Base-by-base conservation (phyloP, 2,888 invertebrate species). In the Melanargia galathea region DNA sequence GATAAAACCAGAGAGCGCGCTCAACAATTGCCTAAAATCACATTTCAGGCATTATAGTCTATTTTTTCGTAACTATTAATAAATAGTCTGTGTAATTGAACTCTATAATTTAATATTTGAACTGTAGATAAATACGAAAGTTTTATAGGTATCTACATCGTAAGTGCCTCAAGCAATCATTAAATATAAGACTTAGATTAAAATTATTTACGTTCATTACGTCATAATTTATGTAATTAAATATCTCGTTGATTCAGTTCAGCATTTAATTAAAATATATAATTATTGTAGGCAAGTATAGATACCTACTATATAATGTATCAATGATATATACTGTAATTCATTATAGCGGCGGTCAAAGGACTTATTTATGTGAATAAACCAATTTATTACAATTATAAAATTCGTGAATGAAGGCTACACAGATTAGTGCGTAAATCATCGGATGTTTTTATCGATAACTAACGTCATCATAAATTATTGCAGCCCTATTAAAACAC, bases 401-500 rank as follows among this genome's bases (percentile, higher is more conserved):
- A 60, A 56, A 13, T 24, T 30, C 61, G 59, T 57, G 63, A 60
- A 59, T 65, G 61, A 63, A 63, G 68, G 66, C 65, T 66, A 66
- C 51, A 60, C 62, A 68, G 69, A 69, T 67, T 65, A 68, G 54
- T 60, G 63, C 57, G 57, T 73, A 70, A 71, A 73, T 73, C 67
- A 68, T 60, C 62, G 52, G 30, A 48, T 60, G 48, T 68, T 68
- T 71, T 66, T 66, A 73, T 74, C 74, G 73, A 72, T 65, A 75
- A 72, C 71, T 56, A 69, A 70, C 70, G 71, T 70, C 70, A 63
- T 67, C 68, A 65, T 69, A 69, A 65, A 74, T 71, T 68, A 72
- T 71, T 70, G 70, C 83, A 81, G 66, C 81, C 76, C 84, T 83
- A 83, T 76, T 78, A 79, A 82, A 82, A 80, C 82, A 78, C 79